Evolutionary conservation across 2,797 vertebrate species (phyloP).

Genomic region (Squalus acanthias): DNA sequence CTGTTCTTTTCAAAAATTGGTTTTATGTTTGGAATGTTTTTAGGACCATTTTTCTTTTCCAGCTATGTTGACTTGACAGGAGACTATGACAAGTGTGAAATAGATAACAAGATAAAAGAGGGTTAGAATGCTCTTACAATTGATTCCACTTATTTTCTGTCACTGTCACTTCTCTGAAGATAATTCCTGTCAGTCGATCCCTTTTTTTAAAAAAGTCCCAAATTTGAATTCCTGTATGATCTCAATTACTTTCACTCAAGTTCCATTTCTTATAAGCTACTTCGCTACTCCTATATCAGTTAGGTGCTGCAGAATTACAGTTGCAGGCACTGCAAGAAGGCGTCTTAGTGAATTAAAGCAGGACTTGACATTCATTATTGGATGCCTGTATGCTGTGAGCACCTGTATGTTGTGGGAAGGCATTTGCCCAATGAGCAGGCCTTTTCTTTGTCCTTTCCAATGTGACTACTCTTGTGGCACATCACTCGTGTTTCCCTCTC

Average conservation of each 20-base stretch:
- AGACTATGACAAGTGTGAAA: conserved; percentile 15
- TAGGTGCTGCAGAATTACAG: background rate
- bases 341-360: background rate
- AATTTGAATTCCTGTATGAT: background rate
- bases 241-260: background rate
- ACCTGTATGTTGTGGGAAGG: background rate
- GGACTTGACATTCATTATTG: background rate
- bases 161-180: background rate
- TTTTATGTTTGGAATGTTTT: conserved; percentile 7
- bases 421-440: background rate
- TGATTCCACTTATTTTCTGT: background rate
- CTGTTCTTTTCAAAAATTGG: background rate
- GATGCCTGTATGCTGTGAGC: background rate
- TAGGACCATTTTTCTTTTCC: background rate
- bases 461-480: background rate
- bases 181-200: background rate
- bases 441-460: background rate
- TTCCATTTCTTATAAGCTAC: background rate
- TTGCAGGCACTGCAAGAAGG: background rate
- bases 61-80: conserved; percentile 9
- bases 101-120: background rate
- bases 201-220: background rate
- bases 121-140: conserved; percentile 5
- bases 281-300: background rate
- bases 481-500: background rate